Conservation (phyloP, 1,140 invertebrate genomes). For the Venturia canescens region DNA sequence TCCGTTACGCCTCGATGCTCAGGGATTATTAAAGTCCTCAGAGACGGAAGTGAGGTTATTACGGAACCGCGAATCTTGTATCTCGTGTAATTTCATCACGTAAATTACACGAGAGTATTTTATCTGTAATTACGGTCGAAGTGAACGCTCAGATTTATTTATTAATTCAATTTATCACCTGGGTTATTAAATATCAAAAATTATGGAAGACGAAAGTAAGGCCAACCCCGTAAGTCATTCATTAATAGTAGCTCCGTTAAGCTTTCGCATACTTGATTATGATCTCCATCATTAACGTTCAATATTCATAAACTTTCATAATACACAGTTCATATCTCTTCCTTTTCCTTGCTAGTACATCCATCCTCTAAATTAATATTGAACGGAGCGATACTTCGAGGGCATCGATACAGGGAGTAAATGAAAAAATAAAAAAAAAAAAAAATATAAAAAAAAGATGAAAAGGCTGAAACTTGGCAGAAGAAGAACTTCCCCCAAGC, state of each 20-base stretch:
- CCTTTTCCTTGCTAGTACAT: not conserved
- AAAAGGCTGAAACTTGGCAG: constrained; percentile 4
- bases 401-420: not conserved
- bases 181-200: not conserved
- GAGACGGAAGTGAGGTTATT: not conserved
- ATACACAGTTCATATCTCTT: not conserved
- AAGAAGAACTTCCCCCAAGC: not conserved
- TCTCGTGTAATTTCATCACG: not conserved
- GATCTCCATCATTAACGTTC: not conserved
- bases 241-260: constrained; percentile 2
- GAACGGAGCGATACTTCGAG: not conserved
- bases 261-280: constrained; percentile 21
- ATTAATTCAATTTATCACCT: not conserved
- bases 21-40: not conserved
- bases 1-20: not conserved
- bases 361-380: constrained; percentile 21
- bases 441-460: not conserved
- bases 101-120: not conserved
- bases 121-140: not conserved
- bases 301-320: constrained; percentile 2
- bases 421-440: not conserved
- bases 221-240: not conserved
- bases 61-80: not conserved
- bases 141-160: not conserved
- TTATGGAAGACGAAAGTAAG: not conserved